A percentile compares a stretch with the other conserved stretches of the same genome.
phyloP scores from a whole-genome alignment of 1,140 invertebrate species.

The Drosophila ironensis region DNA sequence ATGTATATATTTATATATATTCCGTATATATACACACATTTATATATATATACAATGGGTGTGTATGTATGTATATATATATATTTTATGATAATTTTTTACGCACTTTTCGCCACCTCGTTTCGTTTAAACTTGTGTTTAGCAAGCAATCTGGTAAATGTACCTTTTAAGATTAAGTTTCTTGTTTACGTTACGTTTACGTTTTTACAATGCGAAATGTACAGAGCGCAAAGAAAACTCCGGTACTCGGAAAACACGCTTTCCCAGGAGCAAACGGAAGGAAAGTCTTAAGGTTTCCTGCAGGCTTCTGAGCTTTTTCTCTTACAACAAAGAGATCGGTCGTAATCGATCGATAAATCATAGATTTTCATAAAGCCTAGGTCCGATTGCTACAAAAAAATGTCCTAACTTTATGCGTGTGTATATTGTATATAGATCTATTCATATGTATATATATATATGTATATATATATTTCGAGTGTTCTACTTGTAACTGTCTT shows the following conservation, averaged over 20 bases:
- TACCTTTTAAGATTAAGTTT: conserved; percentile 32
- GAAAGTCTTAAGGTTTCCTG: too few relatives aligned
- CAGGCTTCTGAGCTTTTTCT: background rate
- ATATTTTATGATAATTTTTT: conserved; percentile 46
- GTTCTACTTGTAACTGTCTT: conserved; percentile 59
- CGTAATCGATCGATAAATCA: conserved; percentile 11
- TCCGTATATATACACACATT: conserved; percentile 33
- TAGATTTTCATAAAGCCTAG: conserved; percentile 39
- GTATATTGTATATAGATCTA: conserved; percentile 9
- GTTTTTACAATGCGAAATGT: conserved; percentile 59
- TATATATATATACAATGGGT: conserved; percentile 3
- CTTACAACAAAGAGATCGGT: background rate
- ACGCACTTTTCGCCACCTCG: conserved; percentile 40
- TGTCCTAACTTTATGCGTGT: conserved; percentile 26
- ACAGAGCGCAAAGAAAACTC: conserved; percentile 34
- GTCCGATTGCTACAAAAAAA: conserved; percentile 44
- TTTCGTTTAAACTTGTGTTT: conserved; percentile 30
- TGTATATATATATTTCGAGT: conserved; percentile 41
- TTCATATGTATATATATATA: conserved; percentile 17
- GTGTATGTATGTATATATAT: conserved; percentile 34
- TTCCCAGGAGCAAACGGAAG: background rate
- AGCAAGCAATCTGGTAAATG: conserved; percentile 30
- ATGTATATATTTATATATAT: conserved; percentile 48
- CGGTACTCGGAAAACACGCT: background rate
- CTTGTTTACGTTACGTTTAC: conserved; percentile 3